Evolutionary conservation across 1,140 invertebrate genomes (phyloP).

Genomic region (Pseudomyrmex cubaensis): DNA sequence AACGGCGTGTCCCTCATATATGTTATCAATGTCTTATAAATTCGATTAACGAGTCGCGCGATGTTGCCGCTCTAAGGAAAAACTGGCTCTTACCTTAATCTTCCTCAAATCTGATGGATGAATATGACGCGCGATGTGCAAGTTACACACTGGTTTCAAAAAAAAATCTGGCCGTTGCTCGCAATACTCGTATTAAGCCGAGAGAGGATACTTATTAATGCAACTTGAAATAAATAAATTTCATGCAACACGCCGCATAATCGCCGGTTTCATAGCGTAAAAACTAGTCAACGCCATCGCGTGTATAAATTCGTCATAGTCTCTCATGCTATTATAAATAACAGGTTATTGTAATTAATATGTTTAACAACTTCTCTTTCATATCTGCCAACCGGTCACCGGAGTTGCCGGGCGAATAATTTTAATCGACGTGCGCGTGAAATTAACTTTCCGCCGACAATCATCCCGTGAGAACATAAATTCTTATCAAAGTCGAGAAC

Average conservation of each 20-base stretch:
- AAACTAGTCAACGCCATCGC: constrained; percentile 38
- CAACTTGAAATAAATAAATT: constrained; percentile 17
- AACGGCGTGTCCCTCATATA: background rate
- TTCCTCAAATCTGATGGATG: background rate
- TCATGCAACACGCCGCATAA: background rate
- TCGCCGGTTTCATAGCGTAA: constrained; percentile 22
- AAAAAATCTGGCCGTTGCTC: background rate
- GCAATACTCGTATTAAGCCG: background rate
- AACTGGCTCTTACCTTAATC: background rate
- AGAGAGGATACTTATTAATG: background rate
- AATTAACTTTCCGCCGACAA: constrained; percentile 42
- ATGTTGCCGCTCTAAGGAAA: background rate
- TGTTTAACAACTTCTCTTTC: constrained; percentile 52
- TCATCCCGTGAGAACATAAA: constrained; percentile 42
- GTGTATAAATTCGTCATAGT: constrained; percentile 22
- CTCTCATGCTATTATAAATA: constrained; percentile 29
- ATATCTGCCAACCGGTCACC: constrained; percentile 7
- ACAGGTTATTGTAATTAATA: constrained; percentile 58
- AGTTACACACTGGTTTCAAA: too few relatives aligned
- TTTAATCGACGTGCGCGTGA: constrained; percentile 33
- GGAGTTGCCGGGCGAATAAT: constrained; percentile 20
- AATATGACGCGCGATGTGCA: background rate
- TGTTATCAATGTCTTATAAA: background rate
- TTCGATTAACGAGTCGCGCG: background rate
- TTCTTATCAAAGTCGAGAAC: constrained; percentile 44